Evolutionary conservation across 2,113 vertebrate genomes (phyloP), one percentile per base, ranked within the genome.

Genomic region (Plecotus auritus): DNA sequence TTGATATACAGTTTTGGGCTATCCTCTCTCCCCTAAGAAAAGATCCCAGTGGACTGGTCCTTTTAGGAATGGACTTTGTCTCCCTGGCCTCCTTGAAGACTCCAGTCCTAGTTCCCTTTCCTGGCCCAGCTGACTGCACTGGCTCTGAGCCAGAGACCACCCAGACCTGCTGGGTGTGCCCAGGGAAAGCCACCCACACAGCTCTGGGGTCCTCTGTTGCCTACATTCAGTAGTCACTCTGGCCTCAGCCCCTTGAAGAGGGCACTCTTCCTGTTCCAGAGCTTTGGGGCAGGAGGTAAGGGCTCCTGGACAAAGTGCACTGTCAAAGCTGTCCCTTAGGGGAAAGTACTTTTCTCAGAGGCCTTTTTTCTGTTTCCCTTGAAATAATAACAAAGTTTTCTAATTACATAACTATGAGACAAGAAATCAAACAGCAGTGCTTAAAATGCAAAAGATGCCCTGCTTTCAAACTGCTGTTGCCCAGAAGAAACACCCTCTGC

Each of bases 391-490:
- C 83, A 80, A 82, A 84, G 16, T 87, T 85, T 11, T 92, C 66
- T 81, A 95, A 56, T 95, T 96, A 78, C n/a, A 70, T 94, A 93
- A 96, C 67, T 67, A 16, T 61, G 49, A 70, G 66, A 87, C 84
- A 93, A 94, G 76, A 80, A 85, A 94, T 90, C 28, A 96, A 85
- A 74, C 12, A 69, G 66, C 42, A 76, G 51, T 77, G 51, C 51
- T 97, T 93, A 95, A 96, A 95, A 88, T 97, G 87, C 84, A 96
- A 91, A 92, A 76, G 30, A 30, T 56, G 42, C 23, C 89, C 95
- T 95, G 89, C 74, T 76, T 93, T 87, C 72, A 92, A 78, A 56
- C 59, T 32, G 78, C 32, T 59, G 8, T 47, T 67, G 80, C 59
- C 77, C 78, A 92, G 35, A 54, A 81, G 72, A 72, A 95, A n/a